A percentile compares a stretch with the other conserved stretches of the same genome.
These are phyloP conservation scores for Thecophora atra DNA, from an alignment of 2,888 invertebrate genomes.

Conservation along the genomic window DNA sequence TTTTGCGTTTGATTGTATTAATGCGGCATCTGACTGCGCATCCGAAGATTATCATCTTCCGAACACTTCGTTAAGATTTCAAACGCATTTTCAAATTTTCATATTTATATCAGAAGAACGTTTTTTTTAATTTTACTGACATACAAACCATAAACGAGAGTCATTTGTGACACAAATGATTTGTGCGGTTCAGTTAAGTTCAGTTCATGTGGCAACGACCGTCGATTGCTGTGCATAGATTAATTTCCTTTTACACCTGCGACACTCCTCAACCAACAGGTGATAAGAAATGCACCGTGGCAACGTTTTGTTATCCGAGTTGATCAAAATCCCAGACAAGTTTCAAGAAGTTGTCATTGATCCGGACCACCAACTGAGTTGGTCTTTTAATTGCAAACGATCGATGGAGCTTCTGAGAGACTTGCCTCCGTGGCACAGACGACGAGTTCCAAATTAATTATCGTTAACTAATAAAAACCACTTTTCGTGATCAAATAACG, in stretches of 20 bases:
- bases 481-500: background rate
- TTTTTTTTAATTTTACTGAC: conserved; percentile 23
- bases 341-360: background rate
- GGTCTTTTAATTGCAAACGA: conserved; percentile 25
- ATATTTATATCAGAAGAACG: conserved; percentile 24
- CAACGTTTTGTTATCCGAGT: conserved; percentile 18
- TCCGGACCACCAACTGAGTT: conserved; percentile 27
- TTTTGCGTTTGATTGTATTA: too few relatives aligned
- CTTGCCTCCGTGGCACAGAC: conserved; percentile 7
- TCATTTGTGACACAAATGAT: background rate
- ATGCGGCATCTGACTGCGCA: too few relatives aligned
- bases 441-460: conserved; percentile 31
- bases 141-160: background rate
- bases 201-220: conserved; percentile 19
- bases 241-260: conserved; percentile 33
- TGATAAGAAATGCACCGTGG: conserved; percentile 30
- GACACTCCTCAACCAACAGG: conserved; percentile 23
- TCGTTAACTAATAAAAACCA: conserved; percentile 22
- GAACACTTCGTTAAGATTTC: conserved; percentile 22
- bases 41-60: background rate
- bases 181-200: background rate
- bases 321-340: conserved; percentile 4
- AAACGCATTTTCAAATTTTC: conserved; percentile 13
- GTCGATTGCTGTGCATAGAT: conserved; percentile 28
- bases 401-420: background rate